Evolutionary conservation across 2,888 invertebrate species (phyloP).

Genomic region (Anoncus sp.): DNA sequence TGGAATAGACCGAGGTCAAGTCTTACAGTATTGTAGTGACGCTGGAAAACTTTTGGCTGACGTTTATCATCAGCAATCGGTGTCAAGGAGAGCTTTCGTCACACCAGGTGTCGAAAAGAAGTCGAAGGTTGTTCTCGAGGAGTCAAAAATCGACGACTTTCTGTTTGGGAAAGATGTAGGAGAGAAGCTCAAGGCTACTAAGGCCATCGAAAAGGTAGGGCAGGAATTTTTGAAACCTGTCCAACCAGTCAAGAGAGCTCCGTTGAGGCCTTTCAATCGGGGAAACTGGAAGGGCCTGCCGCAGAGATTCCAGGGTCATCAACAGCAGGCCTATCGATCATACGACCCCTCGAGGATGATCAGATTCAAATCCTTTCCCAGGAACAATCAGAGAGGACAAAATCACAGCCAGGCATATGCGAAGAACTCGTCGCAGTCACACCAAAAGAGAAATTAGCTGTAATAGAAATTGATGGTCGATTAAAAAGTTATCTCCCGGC

Average conservation of each 20-base stretch:
- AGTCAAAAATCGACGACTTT: background rate
- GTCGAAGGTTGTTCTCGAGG: background rate
- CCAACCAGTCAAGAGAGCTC: background rate
- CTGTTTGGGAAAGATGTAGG: background rate
- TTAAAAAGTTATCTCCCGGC: slow-evolving; percentile 16
- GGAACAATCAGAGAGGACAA: background rate
- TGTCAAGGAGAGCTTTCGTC: background rate
- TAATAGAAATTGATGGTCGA: slow-evolving; percentile 63
- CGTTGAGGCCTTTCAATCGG: slow-evolving; percentile 2
- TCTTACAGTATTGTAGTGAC: background rate
- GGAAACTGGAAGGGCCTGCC: slow-evolving; percentile 60
- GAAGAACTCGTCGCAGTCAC: slow-evolving; percentile 37
- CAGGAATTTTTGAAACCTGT: background rate
- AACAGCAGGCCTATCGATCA: slow-evolving; percentile 11
- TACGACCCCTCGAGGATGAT: slow-evolving; percentile 17
- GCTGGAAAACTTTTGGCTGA: background rate
- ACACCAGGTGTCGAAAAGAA: background rate
- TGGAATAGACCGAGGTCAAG: background rate
- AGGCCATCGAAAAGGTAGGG: background rate
- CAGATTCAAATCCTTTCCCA: slow-evolving; percentile 21
- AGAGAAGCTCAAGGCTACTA: background rate
- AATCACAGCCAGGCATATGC: background rate
- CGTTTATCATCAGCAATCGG: background rate
- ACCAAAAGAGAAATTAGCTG: slow-evolving; percentile 46
- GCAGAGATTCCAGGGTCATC: slow-evolving; percentile 8